Conservation (phyloP, 2,797 vertebrate genomes). For the Vespertilio murinus region DNA sequence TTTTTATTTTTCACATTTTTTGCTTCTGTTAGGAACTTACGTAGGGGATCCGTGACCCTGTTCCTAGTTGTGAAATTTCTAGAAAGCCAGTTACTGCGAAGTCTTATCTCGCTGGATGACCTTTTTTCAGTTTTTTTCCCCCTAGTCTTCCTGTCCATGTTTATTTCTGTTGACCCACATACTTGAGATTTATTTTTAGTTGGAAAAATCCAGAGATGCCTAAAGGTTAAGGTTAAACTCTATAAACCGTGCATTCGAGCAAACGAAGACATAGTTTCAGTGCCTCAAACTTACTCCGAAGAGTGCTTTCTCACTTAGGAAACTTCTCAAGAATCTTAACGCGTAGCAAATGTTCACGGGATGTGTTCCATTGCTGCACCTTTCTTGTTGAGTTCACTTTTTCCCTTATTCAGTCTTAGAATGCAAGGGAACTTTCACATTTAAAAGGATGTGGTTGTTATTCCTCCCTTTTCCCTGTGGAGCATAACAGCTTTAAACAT, state of each 20-base stretch:
- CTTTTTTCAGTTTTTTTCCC: background rate
- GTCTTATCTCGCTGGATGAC: background rate
- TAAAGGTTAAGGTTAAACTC: constrained; percentile 44
- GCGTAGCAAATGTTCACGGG: background rate
- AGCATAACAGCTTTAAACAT: background rate
- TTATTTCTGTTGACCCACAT: constrained; percentile 69
- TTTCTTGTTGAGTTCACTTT: constrained; percentile 37
- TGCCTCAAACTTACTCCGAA: background rate
- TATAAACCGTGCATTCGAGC: constrained; percentile 1
- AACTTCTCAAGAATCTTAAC: constrained; percentile 19
- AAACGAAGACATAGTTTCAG: background rate
- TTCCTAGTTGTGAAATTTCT: constrained; percentile 55
- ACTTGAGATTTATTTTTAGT: constrained; percentile 63
- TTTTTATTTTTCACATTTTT: constrained; percentile 27
- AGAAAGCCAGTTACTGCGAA: constrained; percentile 44
- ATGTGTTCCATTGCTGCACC: background rate
- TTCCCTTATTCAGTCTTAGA: constrained; percentile 34
- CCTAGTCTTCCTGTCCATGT: background rate
- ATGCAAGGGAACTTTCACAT: constrained; percentile 11
- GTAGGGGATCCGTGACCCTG: background rate
- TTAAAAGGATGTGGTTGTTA: constrained; percentile 39
- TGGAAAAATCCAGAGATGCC: constrained; percentile 38
- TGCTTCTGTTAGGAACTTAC: background rate
- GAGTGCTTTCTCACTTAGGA: constrained; percentile 33
- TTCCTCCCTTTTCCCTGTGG: constrained; percentile 41